Evolutionary conservation across 1,140 invertebrate genomes (phyloP), one percentile per base, ranked within the genome.

Genomic region (Asobara japonica): DNA sequence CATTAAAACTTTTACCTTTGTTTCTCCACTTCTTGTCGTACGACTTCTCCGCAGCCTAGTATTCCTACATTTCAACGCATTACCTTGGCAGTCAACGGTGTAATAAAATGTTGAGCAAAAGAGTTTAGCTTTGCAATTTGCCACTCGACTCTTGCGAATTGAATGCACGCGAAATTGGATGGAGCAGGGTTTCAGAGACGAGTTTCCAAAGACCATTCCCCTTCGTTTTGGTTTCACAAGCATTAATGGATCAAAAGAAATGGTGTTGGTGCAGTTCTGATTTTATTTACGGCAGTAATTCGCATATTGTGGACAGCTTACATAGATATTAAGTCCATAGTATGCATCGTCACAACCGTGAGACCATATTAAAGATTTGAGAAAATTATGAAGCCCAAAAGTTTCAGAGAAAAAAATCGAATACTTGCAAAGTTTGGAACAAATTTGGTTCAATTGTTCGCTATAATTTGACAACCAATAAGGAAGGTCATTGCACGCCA

Each of bases 91-190:
- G 41, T 45, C 41, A 45, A 45, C 41, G 41, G 41, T 45, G 41
- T 45, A 45, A 45, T 45, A 45, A 45, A 45, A 45, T 45, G 41
- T 45, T 45, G 41, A 16, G 41, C 18, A 45, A 45, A 45, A 45
- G 41, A 45, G 41, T 45, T 45, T 45, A 45, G 41, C 41, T 45
- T 45, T 45, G 41, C 41, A 45, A 45, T 45, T 45, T 45, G 41
- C 41, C 41, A 45, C 41, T 45, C 41, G 41, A 45, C 41, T 45
- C n/a, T 45, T 45, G 18, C 41, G 41, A 45, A 45, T 45, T 45
- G 41, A 45, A 45, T 45, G 41, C 41, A 45, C 41, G 41, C 11
- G 41, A 16, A 45, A 45, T 45, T 45, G 41, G 41, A 45, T 45
- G 41, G 41, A 45, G 41, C 11, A 45, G 41, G n/a, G 41, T 45